Evolutionary conservation across 1,140 invertebrate species (phyloP), one percentile per base, ranked within the genome.

Genomic region (Pseudoatta argentina): DNA sequence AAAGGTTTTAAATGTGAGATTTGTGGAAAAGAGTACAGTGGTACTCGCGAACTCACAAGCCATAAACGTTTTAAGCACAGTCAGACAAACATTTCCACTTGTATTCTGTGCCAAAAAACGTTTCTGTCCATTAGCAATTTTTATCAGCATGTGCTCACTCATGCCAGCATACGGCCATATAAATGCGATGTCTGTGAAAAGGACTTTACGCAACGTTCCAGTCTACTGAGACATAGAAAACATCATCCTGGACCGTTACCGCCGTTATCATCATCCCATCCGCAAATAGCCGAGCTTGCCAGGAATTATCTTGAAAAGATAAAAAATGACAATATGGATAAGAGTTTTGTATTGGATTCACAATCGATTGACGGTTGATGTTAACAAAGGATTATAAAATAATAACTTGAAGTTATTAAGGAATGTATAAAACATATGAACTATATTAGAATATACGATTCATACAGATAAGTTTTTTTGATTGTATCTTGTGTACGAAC

Each of bases 91-190:
- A 44, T 69, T 0, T 88, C 90, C 94, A 95, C 95, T 55, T 97
- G 96, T 88, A 92, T 93, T 61, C 94, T 96, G 53, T 97, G 96
- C 75, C 78, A 92, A 10, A 95, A 96, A 59, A 57, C 57, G 0
- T 95, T 95, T 7, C 39, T 72, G 0, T 91, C 87, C 0, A 86
- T 79, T 12, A 93, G 92, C 34, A 94, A 93, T 64, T 94, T 91
- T 30, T 91, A 94, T 67, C 94, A 94, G 44, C 97, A 97, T 88
- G 95, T 97, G 30, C 93, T 96, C 14, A 96, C 96, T 24, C 96
- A 97, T 89, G 97, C 96, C 2, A 96, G 96, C 0, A 96, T 97
- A 82, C 95, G 96, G 69, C 96, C 96, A 0, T 97, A 96, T 87
- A 96, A 96, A 88, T 97, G 96, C 55, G 92, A 94, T 59, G 79